Conservation (phyloP, 2,888 invertebrate species). For the Phyto melanocephala region DNA sequence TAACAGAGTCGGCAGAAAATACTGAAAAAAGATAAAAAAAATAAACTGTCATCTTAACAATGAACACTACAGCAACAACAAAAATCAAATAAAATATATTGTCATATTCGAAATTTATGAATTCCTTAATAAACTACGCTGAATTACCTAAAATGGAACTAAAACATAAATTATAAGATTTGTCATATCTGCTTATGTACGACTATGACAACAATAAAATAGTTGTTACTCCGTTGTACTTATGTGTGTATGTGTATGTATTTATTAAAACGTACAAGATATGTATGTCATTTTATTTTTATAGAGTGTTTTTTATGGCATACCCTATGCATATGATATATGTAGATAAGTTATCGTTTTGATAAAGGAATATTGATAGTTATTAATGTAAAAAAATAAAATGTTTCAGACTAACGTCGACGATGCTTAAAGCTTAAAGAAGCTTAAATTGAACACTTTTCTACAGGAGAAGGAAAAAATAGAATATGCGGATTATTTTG, state of each 20-base stretch:
- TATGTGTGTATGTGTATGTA: background rate
- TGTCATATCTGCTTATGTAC: constrained; percentile 18
- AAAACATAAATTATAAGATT: constrained; percentile 57
- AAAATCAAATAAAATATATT: constrained; percentile 37
- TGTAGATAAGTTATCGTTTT: background rate
- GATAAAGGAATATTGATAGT: no score
- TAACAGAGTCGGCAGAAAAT: background rate
- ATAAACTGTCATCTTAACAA: constrained; percentile 24
- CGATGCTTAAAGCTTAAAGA: no score
- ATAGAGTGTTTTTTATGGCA: background rate
- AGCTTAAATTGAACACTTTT: no score
- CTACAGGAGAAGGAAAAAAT: no score
- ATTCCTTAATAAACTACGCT: constrained; percentile 43
- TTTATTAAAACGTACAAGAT: background rate
- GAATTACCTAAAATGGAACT: constrained; percentile 47
- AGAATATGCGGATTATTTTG: no score
- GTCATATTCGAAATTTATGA: constrained; percentile 50
- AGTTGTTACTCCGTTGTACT: background rate
- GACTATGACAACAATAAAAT: background rate
- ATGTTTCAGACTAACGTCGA: no score
- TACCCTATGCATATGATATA: background rate
- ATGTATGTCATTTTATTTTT: background rate
- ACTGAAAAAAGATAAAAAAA: background rate
- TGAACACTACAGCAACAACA: background rate
- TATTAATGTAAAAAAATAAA: no score